Evolutionary conservation across 2,113 vertebrate genomes (phyloP).

Genomic region (Ammodytes marinus): DNA sequence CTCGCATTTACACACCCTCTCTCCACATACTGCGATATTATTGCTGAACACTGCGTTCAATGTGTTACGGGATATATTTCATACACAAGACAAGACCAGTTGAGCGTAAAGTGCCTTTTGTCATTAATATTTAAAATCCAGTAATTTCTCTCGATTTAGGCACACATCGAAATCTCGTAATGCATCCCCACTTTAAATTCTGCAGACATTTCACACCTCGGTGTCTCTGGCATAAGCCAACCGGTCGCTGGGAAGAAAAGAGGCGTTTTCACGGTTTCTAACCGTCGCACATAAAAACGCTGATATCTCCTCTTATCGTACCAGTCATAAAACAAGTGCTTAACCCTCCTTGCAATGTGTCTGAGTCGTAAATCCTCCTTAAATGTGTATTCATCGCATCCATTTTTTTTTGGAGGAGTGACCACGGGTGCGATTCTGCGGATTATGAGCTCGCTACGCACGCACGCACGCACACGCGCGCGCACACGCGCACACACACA

Average conservation of each 20-base stretch:
- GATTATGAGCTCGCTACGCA: slow-evolving; percentile 68
- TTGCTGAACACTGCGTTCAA: slow-evolving; percentile 47
- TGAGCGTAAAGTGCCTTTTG: slow-evolving; percentile 45
- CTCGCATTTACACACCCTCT: slow-evolving; percentile 21
- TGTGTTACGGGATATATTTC: slow-evolving; percentile 30
- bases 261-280: slow-evolving; percentile 66
- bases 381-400: slow-evolving; percentile 66
- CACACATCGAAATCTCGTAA: slow-evolving; percentile 48
- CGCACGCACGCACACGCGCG: not conserved
- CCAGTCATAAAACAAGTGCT: slow-evolving; percentile 76
- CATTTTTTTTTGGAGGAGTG: slow-evolving; percentile 70
- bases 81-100: slow-evolving; percentile 41
- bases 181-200: slow-evolving; percentile 53
- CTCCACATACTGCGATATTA: slow-evolving; percentile 32
- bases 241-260: slow-evolving; percentile 44
- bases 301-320: slow-evolving; percentile 74
- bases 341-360: slow-evolving; percentile 61
- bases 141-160: slow-evolving; percentile 47
- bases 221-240: slow-evolving; percentile 48
- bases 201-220: slow-evolving; percentile 63
- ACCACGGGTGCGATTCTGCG: slow-evolving; percentile 56
- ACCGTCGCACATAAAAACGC: slow-evolving; percentile 75
- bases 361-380: slow-evolving; percentile 74
- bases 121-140: slow-evolving; percentile 69
- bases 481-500: not conserved